Evolutionary conservation across 1,140 invertebrate species (phyloP), one percentile per base, ranked within the genome.

Genomic region (Achroia grisella): DNA sequence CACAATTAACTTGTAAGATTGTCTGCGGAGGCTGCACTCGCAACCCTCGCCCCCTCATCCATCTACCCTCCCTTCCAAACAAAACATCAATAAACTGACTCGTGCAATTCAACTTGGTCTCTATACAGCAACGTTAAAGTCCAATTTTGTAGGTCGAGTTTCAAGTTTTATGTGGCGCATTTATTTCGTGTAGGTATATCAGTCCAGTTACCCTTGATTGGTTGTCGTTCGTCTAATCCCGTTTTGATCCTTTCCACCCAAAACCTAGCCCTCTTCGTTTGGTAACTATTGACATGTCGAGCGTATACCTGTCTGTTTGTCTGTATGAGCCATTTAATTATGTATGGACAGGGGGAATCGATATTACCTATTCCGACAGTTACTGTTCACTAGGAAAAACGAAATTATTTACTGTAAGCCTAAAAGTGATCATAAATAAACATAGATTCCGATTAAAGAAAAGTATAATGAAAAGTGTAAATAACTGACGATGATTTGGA

Each of bases 131-230:
- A 27, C 2, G 0, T 11, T 68, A 77, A 13, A 58, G 73, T 68
- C 33, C 4, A 48, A 42, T 55, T 42, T 69, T n/a, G 39, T 0
- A 37, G 60, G 42, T 10, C n/a, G 0, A 10, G 33, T 50, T 58
- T 68, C 57, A 72, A 82, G 72, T 85, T 85, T 83, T 83, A 83
- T 80, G 77, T 72, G 74, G 59, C 73, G 75, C 76, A 85, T 85
- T 82, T 85, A 85, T 85, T 82, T 85, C 68, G 67, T 71, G 78
- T 85, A 85, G 81, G 77, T 85, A 85, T 85, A 85, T 56, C 85
- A 85, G 85, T 87, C 85, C 82, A 85, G 82, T 87, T 86, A 86
- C 79, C 85, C 85, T 87, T 87, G 85, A 87, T 87, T 87, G 85
- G 85, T 87, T 87, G 85, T 87, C 85, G 85, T 86, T 86, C 78